These are phyloP conservation scores for Meloidogyne chitwoodi DNA, from an alignment of 1,140 invertebrate genomes.

Conservation along the genomic window DNA sequence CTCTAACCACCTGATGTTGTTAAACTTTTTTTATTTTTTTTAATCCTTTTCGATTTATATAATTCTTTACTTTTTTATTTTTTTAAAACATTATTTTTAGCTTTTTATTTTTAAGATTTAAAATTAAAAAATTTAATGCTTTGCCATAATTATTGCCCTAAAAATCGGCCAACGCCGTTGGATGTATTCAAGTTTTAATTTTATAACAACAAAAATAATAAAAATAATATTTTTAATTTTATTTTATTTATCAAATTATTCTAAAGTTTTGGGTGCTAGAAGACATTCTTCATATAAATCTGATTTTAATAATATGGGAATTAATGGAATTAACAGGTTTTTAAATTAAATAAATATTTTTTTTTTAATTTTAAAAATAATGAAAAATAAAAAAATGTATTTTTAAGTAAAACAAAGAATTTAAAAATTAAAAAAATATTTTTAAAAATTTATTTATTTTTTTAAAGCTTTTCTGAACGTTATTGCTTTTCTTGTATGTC, in stretches of 20 bases:
- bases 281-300: too few relatives aligned
- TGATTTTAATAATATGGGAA: background rate
- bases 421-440: background rate
- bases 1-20: too few relatives aligned
- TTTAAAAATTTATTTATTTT: background rate
- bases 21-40: too few relatives aligned
- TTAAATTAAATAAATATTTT: background rate
- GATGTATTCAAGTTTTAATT: background rate
- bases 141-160: too few relatives aligned
- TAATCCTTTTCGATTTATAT: background rate
- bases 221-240: background rate
- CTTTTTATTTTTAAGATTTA: too few relatives aligned
- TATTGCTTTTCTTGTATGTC: slow-evolving; percentile 56
- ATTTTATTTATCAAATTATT: background rate
- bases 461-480: slow-evolving; percentile 36
- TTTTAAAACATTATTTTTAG: background rate
- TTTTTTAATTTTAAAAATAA: too few relatives aligned
- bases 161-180: too few relatives aligned
- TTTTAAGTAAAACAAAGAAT: too few relatives aligned
- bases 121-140: too few relatives aligned
- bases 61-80: background rate
- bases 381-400: too few relatives aligned
- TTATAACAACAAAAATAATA: background rate
- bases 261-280: background rate
- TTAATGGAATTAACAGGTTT: background rate